A percentile compares a stretch with the other conserved stretches of the same genome.
Evolutionary conservation across 2,888 invertebrate species (phyloP).

Genomic region (Bellardia pandia): DNA sequence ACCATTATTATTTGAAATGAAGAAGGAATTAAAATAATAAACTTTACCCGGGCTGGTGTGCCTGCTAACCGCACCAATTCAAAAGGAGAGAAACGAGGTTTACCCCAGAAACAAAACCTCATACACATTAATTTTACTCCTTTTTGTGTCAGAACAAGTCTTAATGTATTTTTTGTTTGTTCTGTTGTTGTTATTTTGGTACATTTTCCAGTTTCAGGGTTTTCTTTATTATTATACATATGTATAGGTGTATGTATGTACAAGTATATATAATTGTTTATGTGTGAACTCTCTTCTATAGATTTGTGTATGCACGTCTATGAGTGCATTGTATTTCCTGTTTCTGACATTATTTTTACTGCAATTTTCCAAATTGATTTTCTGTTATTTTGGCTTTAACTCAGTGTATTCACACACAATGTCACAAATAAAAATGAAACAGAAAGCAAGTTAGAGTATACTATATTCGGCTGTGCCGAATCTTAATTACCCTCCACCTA

Average conservation of each 20-base stretch:
- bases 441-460: too few relatives aligned
- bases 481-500: too few relatives aligned
- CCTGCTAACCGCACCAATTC: slow-evolving; percentile 17
- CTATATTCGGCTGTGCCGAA: too few relatives aligned
- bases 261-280: slow-evolving; percentile 3
- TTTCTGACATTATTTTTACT: slow-evolving; percentile 74
- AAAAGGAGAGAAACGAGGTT: slow-evolving; percentile 7
- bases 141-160: slow-evolving; percentile 52
- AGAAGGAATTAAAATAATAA: slow-evolving; percentile 61
- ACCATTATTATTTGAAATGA: neutral
- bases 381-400: slow-evolving; percentile 70
- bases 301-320: neutral
- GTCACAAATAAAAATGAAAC: slow-evolving; percentile 35
- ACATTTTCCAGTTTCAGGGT: slow-evolving; percentile 20
- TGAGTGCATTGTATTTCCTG: slow-evolving; percentile 58
- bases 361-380: slow-evolving; percentile 72
- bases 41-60: slow-evolving; percentile 47
- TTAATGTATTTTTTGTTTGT: slow-evolving; percentile 49
- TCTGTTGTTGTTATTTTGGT: slow-evolving; percentile 36
- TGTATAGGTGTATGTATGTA: neutral
- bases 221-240: slow-evolving; percentile 35
- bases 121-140: slow-evolving; percentile 67
- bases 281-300: slow-evolving; percentile 13
- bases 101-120: slow-evolving; percentile 62
- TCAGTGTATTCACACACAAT: slow-evolving; percentile 57